These are phyloP conservation scores for Crocallis elinguaria DNA, from an alignment of 2,888 invertebrate species.

Conservation along the genomic window DNA sequence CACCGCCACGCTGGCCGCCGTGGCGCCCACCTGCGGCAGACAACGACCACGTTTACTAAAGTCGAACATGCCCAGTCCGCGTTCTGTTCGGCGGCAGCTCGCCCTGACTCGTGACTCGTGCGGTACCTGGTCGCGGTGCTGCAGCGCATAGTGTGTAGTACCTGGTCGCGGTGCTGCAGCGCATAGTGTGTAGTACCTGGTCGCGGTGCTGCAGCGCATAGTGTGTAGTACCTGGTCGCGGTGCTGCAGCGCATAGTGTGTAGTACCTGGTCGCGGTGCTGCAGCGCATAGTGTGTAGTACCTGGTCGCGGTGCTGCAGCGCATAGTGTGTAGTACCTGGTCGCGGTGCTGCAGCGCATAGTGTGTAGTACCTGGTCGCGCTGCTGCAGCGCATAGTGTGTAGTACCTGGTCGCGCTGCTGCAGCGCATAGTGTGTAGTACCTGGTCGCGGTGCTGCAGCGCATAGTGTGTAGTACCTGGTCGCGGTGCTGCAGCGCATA, in stretches of 20 bases:
- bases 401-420: conserved; percentile 51
- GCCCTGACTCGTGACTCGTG: too few relatives aligned
- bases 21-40: conserved; percentile 1
- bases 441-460: conserved; percentile 51
- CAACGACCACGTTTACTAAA: too few relatives aligned
- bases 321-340: too few relatives aligned
- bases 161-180: conserved; percentile 51
- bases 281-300: too few relatives aligned
- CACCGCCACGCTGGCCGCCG: conserved; percentile 37
- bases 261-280: conserved; percentile 51
- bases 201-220: conserved; percentile 58
- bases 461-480: too few relatives aligned
- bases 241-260: conserved; percentile 60
- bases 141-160: too few relatives aligned
- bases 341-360: conserved; percentile 58
- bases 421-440: too few relatives aligned
- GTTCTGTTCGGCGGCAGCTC: too few relatives aligned
- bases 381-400: conserved; percentile 60
- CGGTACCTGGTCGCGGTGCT: conserved; percentile 51
- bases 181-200: too few relatives aligned
- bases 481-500: conserved; percentile 58
- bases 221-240: conserved; percentile 45
- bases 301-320: conserved; percentile 51
- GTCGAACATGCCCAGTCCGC: too few relatives aligned
- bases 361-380: conserved; percentile 45